Evolutionary conservation across 2,888 invertebrate genomes (phyloP).

Genomic region (Idaea straminata): DNA sequence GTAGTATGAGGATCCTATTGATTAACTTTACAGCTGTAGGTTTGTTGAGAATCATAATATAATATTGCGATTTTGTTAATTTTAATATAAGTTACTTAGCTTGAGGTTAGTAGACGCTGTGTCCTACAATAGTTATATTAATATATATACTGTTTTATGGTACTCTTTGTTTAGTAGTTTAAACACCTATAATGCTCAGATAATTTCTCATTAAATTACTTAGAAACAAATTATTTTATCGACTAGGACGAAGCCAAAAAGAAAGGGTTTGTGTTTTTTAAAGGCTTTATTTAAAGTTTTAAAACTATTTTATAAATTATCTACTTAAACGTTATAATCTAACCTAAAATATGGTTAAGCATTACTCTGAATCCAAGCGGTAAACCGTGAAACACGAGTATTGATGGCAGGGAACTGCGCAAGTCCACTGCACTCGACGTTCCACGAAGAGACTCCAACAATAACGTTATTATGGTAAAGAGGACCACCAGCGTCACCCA

Average conservation of each 20-base stretch:
- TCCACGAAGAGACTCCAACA: conserved; percentile 42
- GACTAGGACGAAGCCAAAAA: too few species aligned
- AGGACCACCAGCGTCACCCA: conserved; percentile 51
- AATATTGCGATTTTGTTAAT: too few species aligned
- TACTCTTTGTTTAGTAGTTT: too few species aligned
- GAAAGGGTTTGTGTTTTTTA: neutral
- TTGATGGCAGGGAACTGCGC: conserved; percentile 41
- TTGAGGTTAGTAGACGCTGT: too few species aligned
- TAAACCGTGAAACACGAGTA: conserved; percentile 41
- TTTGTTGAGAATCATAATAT: too few species aligned
- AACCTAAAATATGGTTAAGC: conserved; percentile 20
- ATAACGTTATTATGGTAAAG: conserved; percentile 44
- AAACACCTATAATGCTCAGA: too few species aligned
- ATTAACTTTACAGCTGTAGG: neutral
- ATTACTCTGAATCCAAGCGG: conserved; percentile 42
- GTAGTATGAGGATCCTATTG: neutral
- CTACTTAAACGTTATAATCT: neutral
- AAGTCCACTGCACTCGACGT: conserved; percentile 34
- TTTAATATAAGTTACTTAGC: too few species aligned
- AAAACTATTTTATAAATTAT: neutral
- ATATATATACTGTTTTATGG: too few species aligned
- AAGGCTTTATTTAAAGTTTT: neutral
- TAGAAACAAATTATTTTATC: too few species aligned
- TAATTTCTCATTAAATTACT: too few species aligned
- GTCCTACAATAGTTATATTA: too few species aligned